These are phyloP conservation scores for Thymelicus lineola DNA, from an alignment of 2,888 invertebrate species.

Conservation along the genomic window DNA sequence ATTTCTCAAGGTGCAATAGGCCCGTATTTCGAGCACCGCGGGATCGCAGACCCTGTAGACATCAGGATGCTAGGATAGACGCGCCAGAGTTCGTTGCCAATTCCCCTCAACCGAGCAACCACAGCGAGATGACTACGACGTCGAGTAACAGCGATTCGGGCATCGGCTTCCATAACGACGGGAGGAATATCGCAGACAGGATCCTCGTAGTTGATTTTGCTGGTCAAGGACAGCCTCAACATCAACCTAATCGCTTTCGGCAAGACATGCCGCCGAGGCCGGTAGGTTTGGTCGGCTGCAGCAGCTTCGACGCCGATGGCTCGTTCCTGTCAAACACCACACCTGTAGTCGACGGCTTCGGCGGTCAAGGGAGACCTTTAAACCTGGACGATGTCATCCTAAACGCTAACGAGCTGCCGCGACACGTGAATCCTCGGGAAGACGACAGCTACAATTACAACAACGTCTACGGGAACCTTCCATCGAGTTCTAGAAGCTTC, in stretches of 20 bases:
- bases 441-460: conserved; percentile 81
- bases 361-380: conserved; percentile 76
- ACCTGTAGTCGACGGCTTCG: conserved; percentile 81
- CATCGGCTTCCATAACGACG: conserved; percentile 96
- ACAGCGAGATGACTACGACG: conserved; percentile 91
- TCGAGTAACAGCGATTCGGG: conserved; percentile 98
- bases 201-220: conserved; percentile 92
- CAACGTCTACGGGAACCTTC: conserved; percentile 68
- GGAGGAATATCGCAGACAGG: conserved; percentile 92
- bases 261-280: conserved; percentile 72
- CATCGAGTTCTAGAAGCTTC: conserved; percentile 62
- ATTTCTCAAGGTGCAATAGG: conserved; percentile 69
- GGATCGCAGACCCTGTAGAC: conserved; percentile 65
- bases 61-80: conserved; percentile 68
- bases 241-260: conserved; percentile 63
- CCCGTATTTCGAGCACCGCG: conserved; percentile 68
- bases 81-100: conserved; percentile 86
- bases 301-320: conserved; percentile 75
- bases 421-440: conserved; percentile 62
- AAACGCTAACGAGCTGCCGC: conserved; percentile 68
- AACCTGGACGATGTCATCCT: conserved; percentile 75
- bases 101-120: conserved; percentile 94
- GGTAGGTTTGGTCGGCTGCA: conserved; percentile 72
- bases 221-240: conserved; percentile 63
- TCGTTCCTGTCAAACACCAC: conserved; percentile 79